These are phyloP conservation scores for Hyperoodon ampullatus DNA, from an alignment of 2,113 vertebrate genomes.

Conservation along the genomic window DNA sequence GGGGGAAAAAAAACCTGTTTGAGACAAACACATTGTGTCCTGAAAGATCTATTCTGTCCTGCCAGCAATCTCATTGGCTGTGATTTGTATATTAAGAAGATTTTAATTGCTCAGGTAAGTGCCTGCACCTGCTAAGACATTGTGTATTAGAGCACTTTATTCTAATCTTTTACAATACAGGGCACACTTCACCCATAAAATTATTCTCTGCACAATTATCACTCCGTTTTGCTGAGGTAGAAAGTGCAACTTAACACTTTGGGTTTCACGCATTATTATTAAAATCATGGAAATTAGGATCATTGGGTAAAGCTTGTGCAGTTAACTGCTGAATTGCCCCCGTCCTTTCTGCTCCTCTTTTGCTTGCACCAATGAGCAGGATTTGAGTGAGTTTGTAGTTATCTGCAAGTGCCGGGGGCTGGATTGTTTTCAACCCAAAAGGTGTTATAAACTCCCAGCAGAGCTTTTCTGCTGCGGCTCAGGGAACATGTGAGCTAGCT, in stretches of 20 bases:
- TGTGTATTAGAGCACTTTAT: constrained; percentile 88
- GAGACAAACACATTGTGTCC: constrained; percentile 84
- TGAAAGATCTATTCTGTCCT: constrained; percentile 85
- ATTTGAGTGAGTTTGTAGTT: constrained; percentile 56
- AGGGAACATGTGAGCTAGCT: background rate
- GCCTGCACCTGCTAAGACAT: constrained; percentile 89
- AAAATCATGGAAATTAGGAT: constrained; percentile 87
- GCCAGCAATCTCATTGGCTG: constrained; percentile 85
- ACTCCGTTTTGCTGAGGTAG: constrained; percentile 87
- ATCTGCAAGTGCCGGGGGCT: background rate
- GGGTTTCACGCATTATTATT: constrained; percentile 86
- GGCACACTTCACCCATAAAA: constrained; percentile 89
- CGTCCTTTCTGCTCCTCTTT: constrained; percentile 72
- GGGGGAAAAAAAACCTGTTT: constrained; percentile 58
- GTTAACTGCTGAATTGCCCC: constrained; percentile 79
- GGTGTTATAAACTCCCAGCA: background rate
- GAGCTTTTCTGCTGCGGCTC: background rate
- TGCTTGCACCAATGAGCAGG: constrained; percentile 35
- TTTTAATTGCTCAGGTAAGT: constrained; percentile 92
- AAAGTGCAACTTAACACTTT: constrained; percentile 89
- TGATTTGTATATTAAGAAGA: constrained; percentile 90
- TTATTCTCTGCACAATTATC: constrained; percentile 88
- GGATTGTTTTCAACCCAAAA: constrained; percentile 53
- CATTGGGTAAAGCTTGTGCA: constrained; percentile 80
- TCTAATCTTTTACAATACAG: constrained; percentile 89